Conservation (phyloP, 2,797 vertebrate species). For the Morus bassanus region DNA sequence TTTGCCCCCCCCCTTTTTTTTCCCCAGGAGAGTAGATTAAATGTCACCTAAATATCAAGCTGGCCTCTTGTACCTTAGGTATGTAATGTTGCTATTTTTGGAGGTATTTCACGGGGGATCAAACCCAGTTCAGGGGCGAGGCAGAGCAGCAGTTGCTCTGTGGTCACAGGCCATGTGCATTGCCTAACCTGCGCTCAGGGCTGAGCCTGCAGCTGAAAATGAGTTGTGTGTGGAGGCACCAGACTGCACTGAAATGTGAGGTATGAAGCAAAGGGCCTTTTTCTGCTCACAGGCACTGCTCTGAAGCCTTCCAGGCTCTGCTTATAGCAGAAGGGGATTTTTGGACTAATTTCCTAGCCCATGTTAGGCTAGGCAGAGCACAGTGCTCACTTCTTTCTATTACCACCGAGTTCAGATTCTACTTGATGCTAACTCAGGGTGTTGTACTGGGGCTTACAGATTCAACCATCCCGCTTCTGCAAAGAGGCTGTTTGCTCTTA, state of each 20-base stretch:
- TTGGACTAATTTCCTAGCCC: not conserved
- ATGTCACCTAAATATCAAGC: not conserved
- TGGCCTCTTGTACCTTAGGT: not conserved
- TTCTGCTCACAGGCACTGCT: not conserved
- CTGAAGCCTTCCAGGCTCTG: not conserved
- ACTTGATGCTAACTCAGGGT: not conserved
- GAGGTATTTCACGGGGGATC: not conserved
- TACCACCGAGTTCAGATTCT: not conserved
- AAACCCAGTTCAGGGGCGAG: not conserved
- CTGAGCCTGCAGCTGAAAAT: not conserved
- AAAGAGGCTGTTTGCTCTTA: not conserved
- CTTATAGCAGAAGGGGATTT: not conserved
- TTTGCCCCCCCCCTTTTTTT: too few relatives aligned
- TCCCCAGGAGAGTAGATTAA: not conserved
- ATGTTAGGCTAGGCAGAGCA: not conserved
- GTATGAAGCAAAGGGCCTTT: not conserved
- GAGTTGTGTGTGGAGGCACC: not conserved
- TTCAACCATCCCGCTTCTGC: not conserved
- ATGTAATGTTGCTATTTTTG: not conserved
- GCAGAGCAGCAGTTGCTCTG: not conserved
- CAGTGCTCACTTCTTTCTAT: not conserved
- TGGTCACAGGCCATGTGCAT: rapidly evolving
- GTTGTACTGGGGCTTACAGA: not conserved
- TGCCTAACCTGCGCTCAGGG: not conserved
- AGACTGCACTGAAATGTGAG: not conserved